Percentiles rank a stretch among this genome's conserved stretches.
phyloP scores from a whole-genome alignment of 35 echinoderm and acorn worm species.

The Hemicentrotus pulcherrimus region DNA sequence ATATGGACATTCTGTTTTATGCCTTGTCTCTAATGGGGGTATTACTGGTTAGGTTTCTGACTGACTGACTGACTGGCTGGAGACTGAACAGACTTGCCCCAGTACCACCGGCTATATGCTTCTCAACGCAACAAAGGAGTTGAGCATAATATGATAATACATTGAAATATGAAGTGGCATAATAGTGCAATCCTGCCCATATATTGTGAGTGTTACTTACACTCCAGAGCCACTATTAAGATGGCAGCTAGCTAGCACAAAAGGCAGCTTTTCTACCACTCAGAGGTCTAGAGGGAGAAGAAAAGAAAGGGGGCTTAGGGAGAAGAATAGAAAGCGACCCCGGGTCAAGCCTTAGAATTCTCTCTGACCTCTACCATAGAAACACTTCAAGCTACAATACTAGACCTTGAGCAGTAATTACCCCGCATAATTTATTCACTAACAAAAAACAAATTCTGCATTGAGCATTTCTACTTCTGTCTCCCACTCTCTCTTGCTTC shows the following conservation, averaged over 20 bases:
- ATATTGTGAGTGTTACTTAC: conserved; percentile 33
- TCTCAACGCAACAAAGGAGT: not conserved
- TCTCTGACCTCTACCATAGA: conserved; percentile 22
- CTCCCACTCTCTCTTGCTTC: not conserved
- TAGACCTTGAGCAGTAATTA: conserved; percentile 31
- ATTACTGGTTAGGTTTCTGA: too few relatives aligned
- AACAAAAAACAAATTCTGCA: not conserved
- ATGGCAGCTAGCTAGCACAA: conserved; percentile 22
- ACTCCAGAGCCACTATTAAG: conserved; percentile 17
- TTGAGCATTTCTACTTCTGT: not conserved
- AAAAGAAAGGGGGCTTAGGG: conserved; percentile 4
- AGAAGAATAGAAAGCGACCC: conserved; percentile 12
- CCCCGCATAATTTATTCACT: conserved; percentile 37
- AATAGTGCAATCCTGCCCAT: conserved; percentile 30
- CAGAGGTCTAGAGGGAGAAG: not conserved
- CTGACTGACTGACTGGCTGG: not conserved
- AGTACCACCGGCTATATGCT: not conserved
- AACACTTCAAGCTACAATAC: conserved; percentile 35
- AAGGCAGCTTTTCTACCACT: conserved; percentile 16
- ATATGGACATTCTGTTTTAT: not conserved
- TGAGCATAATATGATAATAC: conserved; percentile 25
- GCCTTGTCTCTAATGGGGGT: not conserved
- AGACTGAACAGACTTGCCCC: not conserved
- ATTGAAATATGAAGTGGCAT: conserved; percentile 29
- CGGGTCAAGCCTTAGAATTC: conserved; percentile 35